Conservation (phyloP, 2,888 invertebrate species). For the Polyommatus iphigenia region DNA sequence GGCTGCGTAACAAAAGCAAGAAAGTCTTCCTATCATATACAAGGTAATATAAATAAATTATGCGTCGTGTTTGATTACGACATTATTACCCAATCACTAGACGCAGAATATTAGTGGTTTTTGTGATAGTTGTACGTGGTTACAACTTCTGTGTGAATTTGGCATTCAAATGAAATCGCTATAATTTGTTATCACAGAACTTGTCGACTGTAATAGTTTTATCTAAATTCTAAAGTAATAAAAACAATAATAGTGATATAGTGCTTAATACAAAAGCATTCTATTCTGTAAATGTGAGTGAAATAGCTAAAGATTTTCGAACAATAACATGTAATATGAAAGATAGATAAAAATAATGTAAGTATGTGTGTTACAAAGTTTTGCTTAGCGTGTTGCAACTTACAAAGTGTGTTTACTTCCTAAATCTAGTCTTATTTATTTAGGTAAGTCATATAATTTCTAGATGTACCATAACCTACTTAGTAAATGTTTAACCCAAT, state of each 20-base stretch:
- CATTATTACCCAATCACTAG: neutral
- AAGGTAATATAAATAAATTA: slow-evolving; percentile 2
- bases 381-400: no score
- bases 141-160: neutral
- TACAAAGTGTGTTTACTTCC: neutral
- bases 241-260: neutral
- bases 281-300: no score
- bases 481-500: neutral
- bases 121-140: neutral
- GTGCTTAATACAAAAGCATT: neutral
- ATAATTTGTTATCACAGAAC: neutral
- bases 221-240: neutral
- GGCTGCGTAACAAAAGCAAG: neutral
- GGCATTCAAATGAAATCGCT: neutral
- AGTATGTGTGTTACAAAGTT: no score
- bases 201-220: neutral
- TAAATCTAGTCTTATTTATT: slow-evolving; percentile 38
- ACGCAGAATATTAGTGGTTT: neutral
- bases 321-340: no score
- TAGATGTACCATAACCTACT: neutral
- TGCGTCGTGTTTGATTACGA: slow-evolving; percentile 6
- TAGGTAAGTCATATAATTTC: neutral
- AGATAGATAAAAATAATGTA: no score
- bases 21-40: neutral
- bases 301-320: no score